Base-by-base conservation (phyloP, 35 echinoderm and acorn worm genomes). In the Ptychodera flava region DNA sequence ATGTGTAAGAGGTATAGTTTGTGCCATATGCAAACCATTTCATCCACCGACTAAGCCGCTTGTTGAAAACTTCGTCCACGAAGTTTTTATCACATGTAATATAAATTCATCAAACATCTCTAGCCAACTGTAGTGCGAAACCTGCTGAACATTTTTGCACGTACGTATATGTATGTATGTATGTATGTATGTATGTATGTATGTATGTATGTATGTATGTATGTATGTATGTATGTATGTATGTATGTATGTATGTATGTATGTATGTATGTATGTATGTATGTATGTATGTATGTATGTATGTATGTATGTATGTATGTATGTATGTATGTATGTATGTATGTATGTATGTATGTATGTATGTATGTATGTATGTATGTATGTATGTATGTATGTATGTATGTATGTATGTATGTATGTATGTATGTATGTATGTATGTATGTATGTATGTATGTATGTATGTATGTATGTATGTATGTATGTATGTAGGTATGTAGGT, bases 291-390 rank as follows among this genome's bases (percentile, higher is more conserved):
- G 45, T 64, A 12, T n/a, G n/a, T 12, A 64, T 64, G 22, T 64
- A 22, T 64, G 6, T 64, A 22, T 64, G 45, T 64, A 22, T 22
- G 45, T 64, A 22, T 64, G 45, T 64, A 22, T 64, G 45, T 64
- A 22, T 64, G 45, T 64, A 64, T 64, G 45, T 64, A 64, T 64
- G 45, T 64, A 64, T 64, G 45, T 64, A 64, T 64, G 45, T 64
- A 64, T 64, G 45, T 64, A 64, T 64, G 45, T 64, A 64, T 64
- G 45, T 64, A 64, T 64, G 45, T 64, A 64, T 64, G 45, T 64
- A 64, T 64, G 45, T 64, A 64, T 64, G 45, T 64, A 64, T 64
- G 45, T 64, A 64, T 64, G 45, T 64, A 64, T 64, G 45, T 64
- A 64, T 64, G 45, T 64, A 64, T 64, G 45, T 64, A 64, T 64